Percentiles rank a stretch among this genome's conserved stretches.
Conservation (phyloP, 2,797 vertebrate species). For the Aphelocoma californica region DNA sequence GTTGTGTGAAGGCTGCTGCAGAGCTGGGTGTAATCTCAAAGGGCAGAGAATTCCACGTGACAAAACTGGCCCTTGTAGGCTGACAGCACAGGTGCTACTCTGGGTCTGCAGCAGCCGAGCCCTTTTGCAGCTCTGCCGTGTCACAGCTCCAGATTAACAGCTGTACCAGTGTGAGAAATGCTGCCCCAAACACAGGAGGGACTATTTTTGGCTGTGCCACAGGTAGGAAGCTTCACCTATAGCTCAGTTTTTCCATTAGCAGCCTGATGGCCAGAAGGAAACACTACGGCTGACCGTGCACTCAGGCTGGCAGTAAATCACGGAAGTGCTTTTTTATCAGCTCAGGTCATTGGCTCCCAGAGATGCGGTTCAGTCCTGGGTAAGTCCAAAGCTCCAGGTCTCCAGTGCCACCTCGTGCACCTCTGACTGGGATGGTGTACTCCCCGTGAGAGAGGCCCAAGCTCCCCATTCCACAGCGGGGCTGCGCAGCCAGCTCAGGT, state of each 20-base stretch:
- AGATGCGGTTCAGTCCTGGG: background rate
- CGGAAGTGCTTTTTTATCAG: background rate
- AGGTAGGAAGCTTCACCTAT: background rate
- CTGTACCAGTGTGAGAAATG: background rate
- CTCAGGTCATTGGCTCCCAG: background rate
- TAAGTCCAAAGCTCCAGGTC: background rate
- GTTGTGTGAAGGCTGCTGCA: background rate
- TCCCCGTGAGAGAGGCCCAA: rapidly evolving
- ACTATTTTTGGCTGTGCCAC: background rate
- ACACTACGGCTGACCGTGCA: background rate
- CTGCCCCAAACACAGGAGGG: background rate
- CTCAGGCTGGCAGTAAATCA: background rate
- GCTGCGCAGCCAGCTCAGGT: background rate
- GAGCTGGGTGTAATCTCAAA: background rate
- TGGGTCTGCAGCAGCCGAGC: background rate
- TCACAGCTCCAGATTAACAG: background rate
- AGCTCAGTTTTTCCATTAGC: background rate
- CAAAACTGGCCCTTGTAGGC: background rate
- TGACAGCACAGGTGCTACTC: background rate
- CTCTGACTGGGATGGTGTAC: background rate
- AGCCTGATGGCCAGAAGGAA: background rate
- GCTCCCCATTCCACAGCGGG: background rate
- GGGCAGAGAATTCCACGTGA: background rate
- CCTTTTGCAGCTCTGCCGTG: background rate
- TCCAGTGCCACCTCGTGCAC: background rate